These are phyloP conservation scores for Meleagris gallopavo DNA, from an alignment of 2,113 vertebrate genomes.

Conservation along the genomic window DNA sequence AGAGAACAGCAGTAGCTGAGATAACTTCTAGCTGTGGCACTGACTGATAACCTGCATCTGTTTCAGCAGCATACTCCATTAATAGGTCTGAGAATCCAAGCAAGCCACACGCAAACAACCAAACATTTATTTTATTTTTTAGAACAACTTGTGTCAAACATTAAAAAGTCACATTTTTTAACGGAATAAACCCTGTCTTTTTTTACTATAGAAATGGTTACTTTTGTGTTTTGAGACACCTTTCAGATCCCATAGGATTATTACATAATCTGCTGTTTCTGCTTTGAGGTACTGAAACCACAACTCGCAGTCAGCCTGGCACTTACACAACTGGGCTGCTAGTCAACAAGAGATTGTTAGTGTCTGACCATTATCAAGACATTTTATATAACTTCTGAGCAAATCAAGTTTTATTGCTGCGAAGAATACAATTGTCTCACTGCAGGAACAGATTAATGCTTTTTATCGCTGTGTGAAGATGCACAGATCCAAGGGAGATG, in stretches of 20 bases:
- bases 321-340: background rate
- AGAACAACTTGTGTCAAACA: background rate
- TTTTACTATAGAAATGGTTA: background rate
- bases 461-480: background rate
- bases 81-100: background rate
- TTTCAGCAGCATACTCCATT: background rate
- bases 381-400: accelerated
- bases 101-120: background rate
- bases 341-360: background rate
- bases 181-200: background rate
- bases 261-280: background rate
- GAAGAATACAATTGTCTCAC: accelerated
- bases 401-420: background rate
- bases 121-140: background rate
- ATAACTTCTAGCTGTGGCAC: background rate
- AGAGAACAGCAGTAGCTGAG: background rate
- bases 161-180: background rate
- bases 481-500: background rate
- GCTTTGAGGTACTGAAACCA: background rate
- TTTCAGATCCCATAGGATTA: background rate
- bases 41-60: background rate
- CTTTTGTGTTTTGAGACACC: background rate
- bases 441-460: conserved; percentile 4
- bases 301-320: background rate
- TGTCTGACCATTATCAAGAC: background rate